Evolutionary conservation across 2,888 invertebrate species (phyloP), one percentile per base, ranked within the genome.

Genomic region (Eupithecia subumbrata): DNA sequence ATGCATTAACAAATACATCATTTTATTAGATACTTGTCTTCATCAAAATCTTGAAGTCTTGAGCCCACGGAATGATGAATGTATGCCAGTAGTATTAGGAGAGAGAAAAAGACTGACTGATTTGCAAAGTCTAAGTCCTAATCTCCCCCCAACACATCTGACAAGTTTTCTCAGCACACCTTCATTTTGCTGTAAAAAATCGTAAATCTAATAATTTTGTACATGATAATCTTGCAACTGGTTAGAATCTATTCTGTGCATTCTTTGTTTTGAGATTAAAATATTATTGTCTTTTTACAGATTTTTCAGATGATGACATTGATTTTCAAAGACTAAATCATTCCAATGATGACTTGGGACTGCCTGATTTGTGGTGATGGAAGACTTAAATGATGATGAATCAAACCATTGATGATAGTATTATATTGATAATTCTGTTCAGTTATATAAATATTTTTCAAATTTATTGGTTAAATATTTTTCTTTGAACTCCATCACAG

Each of bases 271-370:
- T 45, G 11, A 52, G 43, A 37, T 60, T 40, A 22, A 25, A 8
- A 40, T 63, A 25, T 22, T 18, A 40, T 75, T 56, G n/a, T 70
- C 73, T 30, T 78, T 77, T 87, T 91, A 0, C 91, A 93, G 94
- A 93, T 90, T 91, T 91, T 72, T 93, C 92, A 71, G 85, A 84
- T 80, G 90, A 87, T 60, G 60, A 56, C 22, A 56, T n/a, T 56
- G 56, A 60, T 60, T 60, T 25, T 25, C 60, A 22, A 56, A 92
- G 89, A 75, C 81, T 91, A 56, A 85, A 86, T 14, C 90, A 91
- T 76, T 22, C 56, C 18, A 88, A 91, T 67, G 90, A 91, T 68
- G 90, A 91, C 70, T 84, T 92, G 5, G 89, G 86, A 0, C 84
- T 93, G 9, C 93, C 93, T 12, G 88, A 86, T 45, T 79, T 92